Evolutionary conservation across 1,140 invertebrate species (phyloP).

Genomic region (Drosophila repletoides): DNA sequence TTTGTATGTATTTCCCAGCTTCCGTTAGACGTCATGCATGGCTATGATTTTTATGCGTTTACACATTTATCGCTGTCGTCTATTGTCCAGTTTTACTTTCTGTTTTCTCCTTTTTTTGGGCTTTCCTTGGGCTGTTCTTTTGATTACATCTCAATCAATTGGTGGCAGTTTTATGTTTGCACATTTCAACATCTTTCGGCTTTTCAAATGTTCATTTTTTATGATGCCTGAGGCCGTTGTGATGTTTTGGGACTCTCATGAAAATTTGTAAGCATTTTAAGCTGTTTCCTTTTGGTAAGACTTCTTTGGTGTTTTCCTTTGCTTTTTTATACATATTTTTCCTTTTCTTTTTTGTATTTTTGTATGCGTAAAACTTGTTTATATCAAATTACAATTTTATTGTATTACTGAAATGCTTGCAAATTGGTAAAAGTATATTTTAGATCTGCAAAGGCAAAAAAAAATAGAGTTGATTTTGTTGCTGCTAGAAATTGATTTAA

Average conservation of each 20-base stretch:
- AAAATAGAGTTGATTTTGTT: background rate
- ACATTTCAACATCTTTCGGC: constrained; percentile 75
- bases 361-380: constrained; percentile 58
- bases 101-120: constrained; percentile 27
- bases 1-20: background rate
- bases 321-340: constrained; percentile 4
- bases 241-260: constrained; percentile 15
- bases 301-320: constrained; percentile 1
- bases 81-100: constrained; percentile 13
- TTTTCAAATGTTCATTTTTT: constrained; percentile 69
- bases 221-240: constrained; percentile 67
- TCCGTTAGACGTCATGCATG: constrained; percentile 34
- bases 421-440: constrained; percentile 49
- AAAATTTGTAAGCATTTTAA: constrained; percentile 68
- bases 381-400: constrained; percentile 73
- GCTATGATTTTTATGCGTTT: constrained; percentile 65
- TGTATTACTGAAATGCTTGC: constrained; percentile 52
- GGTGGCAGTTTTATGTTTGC: constrained; percentile 77
- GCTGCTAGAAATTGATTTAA: background rate
- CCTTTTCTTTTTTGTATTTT: constrained; percentile 20
- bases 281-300: constrained; percentile 34
- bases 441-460: constrained; percentile 33
- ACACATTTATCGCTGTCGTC: constrained; percentile 43
- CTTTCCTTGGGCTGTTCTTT: constrained; percentile 38
- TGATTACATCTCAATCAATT: constrained; percentile 81